phyloP scores from a whole-genome alignment of 1,140 invertebrate genomes.

The Planococcus citri region DNA sequence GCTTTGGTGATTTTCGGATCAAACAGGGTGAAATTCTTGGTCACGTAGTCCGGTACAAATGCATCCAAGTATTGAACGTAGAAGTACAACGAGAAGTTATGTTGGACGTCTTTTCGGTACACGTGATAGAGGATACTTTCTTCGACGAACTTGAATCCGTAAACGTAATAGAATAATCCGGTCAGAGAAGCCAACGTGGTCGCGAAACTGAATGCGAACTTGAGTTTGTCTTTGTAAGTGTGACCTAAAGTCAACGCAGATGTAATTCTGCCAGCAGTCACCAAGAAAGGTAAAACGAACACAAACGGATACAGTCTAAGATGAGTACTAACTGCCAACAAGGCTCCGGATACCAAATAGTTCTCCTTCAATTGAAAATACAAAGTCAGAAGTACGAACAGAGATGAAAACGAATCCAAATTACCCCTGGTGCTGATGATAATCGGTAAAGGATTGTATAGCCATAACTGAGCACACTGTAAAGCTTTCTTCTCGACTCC shows the following conservation, averaged over 20 bases:
- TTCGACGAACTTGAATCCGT: slow-evolving; percentile 78
- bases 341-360: slow-evolving; percentile 52
- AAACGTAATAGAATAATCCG: slow-evolving; percentile 53
- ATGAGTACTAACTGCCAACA: slow-evolving; percentile 80
- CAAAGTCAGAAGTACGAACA: slow-evolving; percentile 65
- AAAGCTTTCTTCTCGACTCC: neutral
- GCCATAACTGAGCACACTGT: slow-evolving; percentile 58
- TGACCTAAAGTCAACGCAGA: slow-evolving; percentile 34
- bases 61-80: slow-evolving; percentile 78
- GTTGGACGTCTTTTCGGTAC: slow-evolving; percentile 70
- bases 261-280: slow-evolving; percentile 42
- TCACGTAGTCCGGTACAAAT: neutral
- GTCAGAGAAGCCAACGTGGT: slow-evolving; percentile 52
- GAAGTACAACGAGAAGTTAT: slow-evolving; percentile 96
- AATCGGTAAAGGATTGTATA: slow-evolving; percentile 88
- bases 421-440: slow-evolving; percentile 90
- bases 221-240: slow-evolving; percentile 52
- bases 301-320: slow-evolving; percentile 86
- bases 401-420: slow-evolving; percentile 78
- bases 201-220: slow-evolving; percentile 49
- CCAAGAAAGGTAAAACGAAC: slow-evolving; percentile 73
- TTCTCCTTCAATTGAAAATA: slow-evolving; percentile 42
- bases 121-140: slow-evolving; percentile 93
- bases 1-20: slow-evolving; percentile 41
- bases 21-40: slow-evolving; percentile 25